A percentile compares a stretch with the other conserved stretches of the same genome.
Conservation (phyloP, 2,797 vertebrate species). For the Phalloptychus januarius region DNA sequence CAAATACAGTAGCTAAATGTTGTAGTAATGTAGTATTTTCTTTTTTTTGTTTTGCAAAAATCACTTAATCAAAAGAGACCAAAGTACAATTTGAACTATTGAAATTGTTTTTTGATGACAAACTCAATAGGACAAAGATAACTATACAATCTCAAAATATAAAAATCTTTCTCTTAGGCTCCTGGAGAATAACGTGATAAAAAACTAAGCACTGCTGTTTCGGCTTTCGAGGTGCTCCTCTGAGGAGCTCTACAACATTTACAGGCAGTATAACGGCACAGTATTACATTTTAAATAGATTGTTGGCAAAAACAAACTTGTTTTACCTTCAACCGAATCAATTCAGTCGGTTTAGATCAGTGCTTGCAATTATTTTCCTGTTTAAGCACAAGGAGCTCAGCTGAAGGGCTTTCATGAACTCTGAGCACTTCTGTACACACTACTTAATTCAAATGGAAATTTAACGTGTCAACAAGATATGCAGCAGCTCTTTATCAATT, state of each 20-base stretch:
- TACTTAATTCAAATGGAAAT: conserved; percentile 14
- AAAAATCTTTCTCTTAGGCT: not conserved
- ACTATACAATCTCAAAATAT: not conserved
- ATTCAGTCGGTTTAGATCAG: not conserved
- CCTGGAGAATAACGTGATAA: not conserved
- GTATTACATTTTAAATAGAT: not conserved
- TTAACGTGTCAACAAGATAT: conserved; percentile 1
- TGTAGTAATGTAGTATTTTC: no score
- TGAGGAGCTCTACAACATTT: not conserved
- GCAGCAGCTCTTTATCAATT: not conserved
- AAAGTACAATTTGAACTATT: not conserved
- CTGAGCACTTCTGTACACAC: conserved; percentile 14
- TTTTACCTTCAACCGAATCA: not conserved
- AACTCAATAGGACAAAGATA: not conserved
- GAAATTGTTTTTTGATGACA: not conserved
- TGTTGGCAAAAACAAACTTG: not conserved
- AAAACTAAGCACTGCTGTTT: not conserved
- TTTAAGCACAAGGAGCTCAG: not conserved
- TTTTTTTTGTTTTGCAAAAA: no score
- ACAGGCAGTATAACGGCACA: not conserved
- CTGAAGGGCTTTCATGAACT: conserved; percentile 7
- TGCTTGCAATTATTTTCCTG: conserved; percentile 1
- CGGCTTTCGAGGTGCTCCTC: not conserved
- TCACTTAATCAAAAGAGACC: not conserved
- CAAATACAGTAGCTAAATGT: no score